Base-by-base conservation (phyloP, 1,140 invertebrate genomes). In the Lanistes nyassanus region DNA sequence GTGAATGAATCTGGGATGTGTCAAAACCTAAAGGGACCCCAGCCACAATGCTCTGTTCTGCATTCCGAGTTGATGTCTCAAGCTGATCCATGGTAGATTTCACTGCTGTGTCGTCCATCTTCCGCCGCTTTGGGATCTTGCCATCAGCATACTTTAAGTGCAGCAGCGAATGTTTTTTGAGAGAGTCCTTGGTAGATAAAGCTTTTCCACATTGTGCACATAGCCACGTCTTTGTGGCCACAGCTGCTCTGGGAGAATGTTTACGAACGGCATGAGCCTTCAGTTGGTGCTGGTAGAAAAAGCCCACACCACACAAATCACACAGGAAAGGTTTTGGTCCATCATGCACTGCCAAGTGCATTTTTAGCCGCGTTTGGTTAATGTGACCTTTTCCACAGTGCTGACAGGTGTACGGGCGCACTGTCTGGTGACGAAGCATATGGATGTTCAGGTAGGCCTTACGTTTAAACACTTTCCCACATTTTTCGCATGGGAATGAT, bases 351-450 rank as follows among this genome's bases (percentile, higher is more conserved):
- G 34, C 68, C 66, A 64, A 60, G 60, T 81, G 80, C 21, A 39
- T 71, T 47, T 65, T 72, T 19, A 75, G 42, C 34, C 39, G 71
- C 6, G 21, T 42, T 21, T n/a, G n/a, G 21, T 26, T 26, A 11
- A 13, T 47, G 91, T 99, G 99, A 81, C 97, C 93, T 90, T 99
- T 99, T 83, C 97, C 92, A 91, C 97, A 99, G 92, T 98, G 98
- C 87, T 93, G 93, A 90, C 97, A 99, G 90, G 99, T 95, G 89
- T 97, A 98, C 21, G 96, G 97, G 89, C 98, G 98, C 89, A 98
- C 96, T 31, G 97, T 97, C 68, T 94, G 97, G 91, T 99, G 98
- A 76, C 98, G 91, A 78, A 97, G 93, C 89, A 97, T 97, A 91
- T 99, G 98, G 90, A 98, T 97, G 51, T 97, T 98, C 79, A 99